These are phyloP conservation scores for Echeneis naucrates DNA, from an alignment of 2,797 vertebrate genomes.

Conservation along the genomic window DNA sequence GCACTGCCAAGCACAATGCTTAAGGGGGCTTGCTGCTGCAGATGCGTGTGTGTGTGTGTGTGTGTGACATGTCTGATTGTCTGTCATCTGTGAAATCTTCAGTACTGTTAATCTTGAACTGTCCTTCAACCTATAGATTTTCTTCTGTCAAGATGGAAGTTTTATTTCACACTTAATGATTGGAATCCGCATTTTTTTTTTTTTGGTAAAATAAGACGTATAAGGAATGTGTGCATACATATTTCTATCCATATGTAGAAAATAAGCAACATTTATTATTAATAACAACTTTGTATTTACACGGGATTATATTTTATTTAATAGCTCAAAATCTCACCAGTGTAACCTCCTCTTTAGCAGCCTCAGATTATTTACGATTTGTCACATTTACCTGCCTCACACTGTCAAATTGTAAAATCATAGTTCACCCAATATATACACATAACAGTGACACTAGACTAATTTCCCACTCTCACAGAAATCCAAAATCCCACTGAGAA, in stretches of 20 bases:
- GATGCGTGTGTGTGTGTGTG: constrained; percentile 7
- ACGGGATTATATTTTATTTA: constrained; percentile 51
- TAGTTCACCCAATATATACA: constrained; percentile 1
- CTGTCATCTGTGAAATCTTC: constrained; percentile 56
- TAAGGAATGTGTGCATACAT: not conserved
- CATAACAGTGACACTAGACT: not conserved
- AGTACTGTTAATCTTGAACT: constrained; percentile 46
- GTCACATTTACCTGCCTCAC: constrained; percentile 33
- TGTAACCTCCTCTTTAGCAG: constrained; percentile 33
- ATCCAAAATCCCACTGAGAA: constrained; percentile 1
- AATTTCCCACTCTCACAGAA: not conserved
- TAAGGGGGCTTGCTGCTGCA: constrained; percentile 61
- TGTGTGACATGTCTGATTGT: constrained; percentile 51
- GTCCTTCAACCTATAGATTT: constrained; percentile 28
- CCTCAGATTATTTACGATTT: constrained; percentile 22
- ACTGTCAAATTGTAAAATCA: constrained; percentile 15
- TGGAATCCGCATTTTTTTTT: constrained; percentile 11
- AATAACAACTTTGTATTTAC: constrained; percentile 32
- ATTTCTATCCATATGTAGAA: constrained; percentile 13
- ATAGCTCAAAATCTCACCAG: constrained; percentile 18
- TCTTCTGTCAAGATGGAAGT: not conserved
- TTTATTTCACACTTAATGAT: constrained; percentile 19
- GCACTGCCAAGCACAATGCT: constrained; percentile 76
- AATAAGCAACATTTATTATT: constrained; percentile 46
- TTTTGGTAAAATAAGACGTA: constrained; percentile 6